Evolutionary conservation across 2,797 vertebrate species (phyloP).

Genomic region (Chelonia mydas): DNA sequence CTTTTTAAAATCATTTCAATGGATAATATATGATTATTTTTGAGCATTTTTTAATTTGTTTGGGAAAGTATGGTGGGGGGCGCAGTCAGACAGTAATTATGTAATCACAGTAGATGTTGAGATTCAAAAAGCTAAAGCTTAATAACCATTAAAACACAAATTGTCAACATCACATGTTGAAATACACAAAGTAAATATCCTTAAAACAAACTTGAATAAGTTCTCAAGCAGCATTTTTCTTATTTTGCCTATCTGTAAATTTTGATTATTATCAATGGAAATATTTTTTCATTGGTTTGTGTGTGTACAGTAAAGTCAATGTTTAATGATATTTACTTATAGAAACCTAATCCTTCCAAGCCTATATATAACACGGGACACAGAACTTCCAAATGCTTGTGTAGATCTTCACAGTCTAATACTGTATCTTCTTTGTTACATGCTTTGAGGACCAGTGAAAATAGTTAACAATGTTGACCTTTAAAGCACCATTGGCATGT

Average conservation of each 20-base stretch:
- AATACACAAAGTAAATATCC: neutral
- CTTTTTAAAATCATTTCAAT: neutral
- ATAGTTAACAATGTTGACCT: slow-evolving; percentile 5
- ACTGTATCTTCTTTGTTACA: neutral
- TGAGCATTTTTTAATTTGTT: neutral
- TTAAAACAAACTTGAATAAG: neutral
- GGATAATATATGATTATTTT: neutral
- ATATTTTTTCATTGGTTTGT: neutral
- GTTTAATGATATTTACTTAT: neutral
- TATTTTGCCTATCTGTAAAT: neutral
- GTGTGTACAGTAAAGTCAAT: neutral
- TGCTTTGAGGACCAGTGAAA: slow-evolving; percentile 19
- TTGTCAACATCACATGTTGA: neutral
- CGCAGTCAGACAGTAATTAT: neutral
- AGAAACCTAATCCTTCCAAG: neutral
- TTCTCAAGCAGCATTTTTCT: neutral
- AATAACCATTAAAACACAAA: neutral
- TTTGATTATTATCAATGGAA: neutral
- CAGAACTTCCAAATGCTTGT: neutral
- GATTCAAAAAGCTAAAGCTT: neutral
- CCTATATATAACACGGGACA: neutral
- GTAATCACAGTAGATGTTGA: neutral
- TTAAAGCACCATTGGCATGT: slow-evolving; percentile 22
- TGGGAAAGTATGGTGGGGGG: neutral
- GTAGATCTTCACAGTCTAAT: neutral